Conservation (phyloP, 1,140 invertebrate genomes). For the Chrysomallon squamiferum region DNA sequence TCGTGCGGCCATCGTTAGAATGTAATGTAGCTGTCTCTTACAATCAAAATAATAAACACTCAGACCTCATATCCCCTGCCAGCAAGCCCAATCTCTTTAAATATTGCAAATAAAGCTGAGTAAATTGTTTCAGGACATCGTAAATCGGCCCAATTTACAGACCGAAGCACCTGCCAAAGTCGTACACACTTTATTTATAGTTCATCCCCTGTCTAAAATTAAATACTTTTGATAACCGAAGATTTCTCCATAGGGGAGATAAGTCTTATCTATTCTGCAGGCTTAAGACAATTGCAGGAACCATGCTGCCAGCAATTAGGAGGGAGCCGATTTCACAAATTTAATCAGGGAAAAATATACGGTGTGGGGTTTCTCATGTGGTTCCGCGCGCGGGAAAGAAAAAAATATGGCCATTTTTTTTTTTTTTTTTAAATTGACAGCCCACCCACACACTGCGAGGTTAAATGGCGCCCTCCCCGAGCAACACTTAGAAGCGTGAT, state of each 20-base stretch:
- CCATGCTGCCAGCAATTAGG: constrained; percentile 14
- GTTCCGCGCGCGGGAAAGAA: neutral
- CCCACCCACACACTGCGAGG: neutral
- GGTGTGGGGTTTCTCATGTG: neutral
- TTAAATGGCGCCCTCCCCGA: neutral
- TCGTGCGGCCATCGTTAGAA: no score
- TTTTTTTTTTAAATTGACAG: neutral
- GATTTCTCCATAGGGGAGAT: neutral
- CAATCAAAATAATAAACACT: no score
- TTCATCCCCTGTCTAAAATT: neutral
- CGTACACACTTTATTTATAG: no score
- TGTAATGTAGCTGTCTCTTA: no score
- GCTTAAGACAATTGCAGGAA: constrained; percentile 1
- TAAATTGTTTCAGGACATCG: no score
- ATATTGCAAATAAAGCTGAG: no score
- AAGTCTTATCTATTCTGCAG: neutral
- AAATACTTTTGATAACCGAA: neutral
- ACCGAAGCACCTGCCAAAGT: no score
- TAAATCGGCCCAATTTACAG: no score
- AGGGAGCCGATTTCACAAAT: neutral
- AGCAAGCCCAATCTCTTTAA: no score
- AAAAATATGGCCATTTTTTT: neutral
- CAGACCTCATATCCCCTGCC: no score
- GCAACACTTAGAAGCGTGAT: no score
- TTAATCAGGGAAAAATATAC: neutral